Evolutionary conservation across 2,113 vertebrate genomes (phyloP).

Genomic region (Platysteira castanea): DNA sequence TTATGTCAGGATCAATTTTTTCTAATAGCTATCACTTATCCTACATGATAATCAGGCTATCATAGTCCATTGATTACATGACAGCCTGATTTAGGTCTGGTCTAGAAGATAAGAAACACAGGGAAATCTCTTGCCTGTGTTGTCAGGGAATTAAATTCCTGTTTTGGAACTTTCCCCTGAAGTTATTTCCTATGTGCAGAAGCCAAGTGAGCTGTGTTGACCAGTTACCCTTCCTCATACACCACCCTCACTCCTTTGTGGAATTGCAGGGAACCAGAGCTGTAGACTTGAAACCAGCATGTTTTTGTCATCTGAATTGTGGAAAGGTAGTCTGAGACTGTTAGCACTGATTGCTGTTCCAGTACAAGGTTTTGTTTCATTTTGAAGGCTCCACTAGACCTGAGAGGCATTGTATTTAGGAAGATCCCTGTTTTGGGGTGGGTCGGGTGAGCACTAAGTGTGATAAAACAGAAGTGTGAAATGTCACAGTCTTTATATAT

Average conservation of each 20-base stretch:
- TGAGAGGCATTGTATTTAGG: accelerated
- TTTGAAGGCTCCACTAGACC: neutral
- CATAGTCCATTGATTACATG: conserved; percentile 72
- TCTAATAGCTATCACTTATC: conserved; percentile 76
- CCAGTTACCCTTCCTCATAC: neutral
- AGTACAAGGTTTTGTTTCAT: neutral
- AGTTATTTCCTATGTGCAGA: neutral
- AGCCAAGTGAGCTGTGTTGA: neutral
- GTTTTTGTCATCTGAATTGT: neutral
- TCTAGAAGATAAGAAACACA: conserved; percentile 67
- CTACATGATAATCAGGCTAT: conserved; percentile 75
- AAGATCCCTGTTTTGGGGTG: neutral
- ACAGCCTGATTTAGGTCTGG: conserved; percentile 65
- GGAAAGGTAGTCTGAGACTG: neutral
- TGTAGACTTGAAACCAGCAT: neutral
- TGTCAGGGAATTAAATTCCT: conserved; percentile 12
- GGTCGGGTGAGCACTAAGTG: accelerated
- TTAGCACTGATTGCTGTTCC: neutral
- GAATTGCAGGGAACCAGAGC: neutral
- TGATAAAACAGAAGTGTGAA: neutral
- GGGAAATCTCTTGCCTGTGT: conserved; percentile 6
- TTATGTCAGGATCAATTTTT: conserved; percentile 74
- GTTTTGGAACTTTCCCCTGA: neutral
- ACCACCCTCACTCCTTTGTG: accelerated
- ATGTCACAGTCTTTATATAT: neutral